Percentiles rank a stretch among this genome's conserved stretches.
Evolutionary conservation across 2,797 vertebrate genomes (phyloP).

Genomic region (Gambusia yucatana): DNA sequence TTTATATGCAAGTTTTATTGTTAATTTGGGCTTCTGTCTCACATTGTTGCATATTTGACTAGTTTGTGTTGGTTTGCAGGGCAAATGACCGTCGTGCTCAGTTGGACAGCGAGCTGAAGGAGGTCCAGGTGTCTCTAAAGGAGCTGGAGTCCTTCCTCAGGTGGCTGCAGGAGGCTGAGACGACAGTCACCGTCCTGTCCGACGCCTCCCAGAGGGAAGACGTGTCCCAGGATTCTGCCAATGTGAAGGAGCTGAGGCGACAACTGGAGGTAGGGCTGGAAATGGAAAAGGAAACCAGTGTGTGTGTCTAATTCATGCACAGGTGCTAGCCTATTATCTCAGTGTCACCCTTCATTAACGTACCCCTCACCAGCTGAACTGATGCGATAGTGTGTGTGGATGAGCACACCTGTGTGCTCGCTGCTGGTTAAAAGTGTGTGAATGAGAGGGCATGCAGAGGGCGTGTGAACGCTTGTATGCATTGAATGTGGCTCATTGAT

Average conservation of each 20-base stretch:
- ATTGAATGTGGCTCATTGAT: constrained; percentile 58
- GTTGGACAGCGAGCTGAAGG: constrained; percentile 89
- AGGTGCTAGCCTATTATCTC: constrained; percentile 65
- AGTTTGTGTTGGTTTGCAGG: constrained; percentile 73
- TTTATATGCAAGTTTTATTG: background rate
- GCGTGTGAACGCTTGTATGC: constrained; percentile 43
- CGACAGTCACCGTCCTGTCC: constrained; percentile 88
- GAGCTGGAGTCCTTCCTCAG: constrained; percentile 94
- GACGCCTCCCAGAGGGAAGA: constrained; percentile 91
- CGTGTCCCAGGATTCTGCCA: constrained; percentile 83
- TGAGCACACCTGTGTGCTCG: constrained; percentile 9
- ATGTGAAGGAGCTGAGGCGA: constrained; percentile 83
- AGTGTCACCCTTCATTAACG: constrained; percentile 64
- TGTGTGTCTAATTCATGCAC: constrained; percentile 36
- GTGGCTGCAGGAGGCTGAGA: constrained; percentile 96
- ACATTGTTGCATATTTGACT: background rate
- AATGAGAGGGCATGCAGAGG: constrained; percentile 39
- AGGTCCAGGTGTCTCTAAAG: constrained; percentile 86
- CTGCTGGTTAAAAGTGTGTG: constrained; percentile 46
- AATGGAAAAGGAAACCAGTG: constrained; percentile 5
- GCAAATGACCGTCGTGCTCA: constrained; percentile 84
- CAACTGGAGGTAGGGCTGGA: constrained; percentile 88
- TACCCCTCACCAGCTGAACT: constrained; percentile 27
- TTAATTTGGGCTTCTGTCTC: background rate
- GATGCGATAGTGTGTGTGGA: constrained; percentile 3